Evolutionary conservation across 2,888 invertebrate species (phyloP), one percentile per base, ranked within the genome.

Genomic region (Dicyrtoma fusca): DNA sequence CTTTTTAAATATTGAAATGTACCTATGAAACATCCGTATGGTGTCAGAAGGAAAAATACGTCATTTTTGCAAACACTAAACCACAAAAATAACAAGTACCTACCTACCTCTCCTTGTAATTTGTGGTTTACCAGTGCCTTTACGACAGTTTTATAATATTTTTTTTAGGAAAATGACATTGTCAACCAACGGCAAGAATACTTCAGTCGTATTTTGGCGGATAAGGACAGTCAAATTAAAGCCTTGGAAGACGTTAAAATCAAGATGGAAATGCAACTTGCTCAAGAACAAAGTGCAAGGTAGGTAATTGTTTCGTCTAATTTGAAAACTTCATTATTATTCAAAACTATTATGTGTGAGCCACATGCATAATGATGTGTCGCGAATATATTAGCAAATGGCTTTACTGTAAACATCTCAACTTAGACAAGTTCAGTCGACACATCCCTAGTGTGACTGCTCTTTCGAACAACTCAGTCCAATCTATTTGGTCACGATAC

Each of bases 201-300:
- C 17, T 72, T 49, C 59, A 61, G 47, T 51, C 59, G 61, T 13
- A 51, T 66, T 10, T 51, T 74, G 34, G 70, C 66, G 14, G 73
- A 74, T 51, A 69, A 69, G n/a, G 73, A 74, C 13, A 70, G 55
- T 51, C 55, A 69, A 59, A 71, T 74, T 13, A 61, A 74, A 53
- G 73, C 64, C 21, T 61, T 74, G 57, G 69, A 69, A 19, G 70
- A 74, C 6, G 21, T 71, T 10, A 71, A 71, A 23, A 1, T n/a
- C 5, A 71, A 71, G 65, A 65, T 65, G 64, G 64, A 71, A 65
- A 4, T 57, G 17, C 65, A 71, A 47, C 49, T 65, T 34, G 57
- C 55, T 45, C 71, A 65, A 47, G 64, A 65, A 71, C 71, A 57
- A 23, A 57, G 64, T 71, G 57, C 57, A 23, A 64, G 65, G 64